Evolutionary conservation across 35 echinoderm and acorn worm genomes (phyloP), one percentile per base, ranked within the genome.

Genomic region (Anneissia japonica): DNA sequence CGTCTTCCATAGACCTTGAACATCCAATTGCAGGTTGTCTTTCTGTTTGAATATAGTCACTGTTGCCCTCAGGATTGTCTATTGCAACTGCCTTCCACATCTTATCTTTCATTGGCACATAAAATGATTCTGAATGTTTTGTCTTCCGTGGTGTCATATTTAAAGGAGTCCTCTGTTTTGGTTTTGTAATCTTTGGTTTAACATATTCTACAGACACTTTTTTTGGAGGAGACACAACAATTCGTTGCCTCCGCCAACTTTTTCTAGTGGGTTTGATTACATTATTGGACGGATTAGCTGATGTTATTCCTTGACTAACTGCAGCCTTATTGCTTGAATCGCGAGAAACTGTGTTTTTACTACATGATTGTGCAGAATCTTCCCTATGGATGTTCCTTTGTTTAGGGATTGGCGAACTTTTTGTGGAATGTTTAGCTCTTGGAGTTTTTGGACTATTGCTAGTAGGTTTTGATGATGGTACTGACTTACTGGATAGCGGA

Each of bases 1-100:
- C 34, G 35, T 88, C 86, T 80, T 88, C 86, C 77, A 73, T 73
- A 34, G 86, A 80, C 41, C 81, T 79, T 6, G 86, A 88, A 55
- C 86, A 88, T 13, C 86, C 86, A n/a, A 88, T 46, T 11, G 86
- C 86, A 34, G 86, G 86, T 36, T 46, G 86, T 79, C 86, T 46
- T 64, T 88, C 86, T 23, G 34, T 64, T 74, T 36, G 75, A 46
- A 39, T 36, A 0, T 0, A 33, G 16, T 45, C 40, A 45, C 5
- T 19, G 51, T 64, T 26, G 1, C n/a, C n/a, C n/a, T n/a, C n/a
- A n/a, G 1, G 1, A 64, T 9, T 9, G 26, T 64, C 21, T 19
- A 23, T 64, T 6, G 40, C 9, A 64, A 64, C 1, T 16, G 51
- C 11, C 2, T 64, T 64, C 21, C 11, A 23, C 26, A 64, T 19